Base-by-base conservation (phyloP, 2,113 vertebrate genomes). In the Sclerurus mexicanus region DNA sequence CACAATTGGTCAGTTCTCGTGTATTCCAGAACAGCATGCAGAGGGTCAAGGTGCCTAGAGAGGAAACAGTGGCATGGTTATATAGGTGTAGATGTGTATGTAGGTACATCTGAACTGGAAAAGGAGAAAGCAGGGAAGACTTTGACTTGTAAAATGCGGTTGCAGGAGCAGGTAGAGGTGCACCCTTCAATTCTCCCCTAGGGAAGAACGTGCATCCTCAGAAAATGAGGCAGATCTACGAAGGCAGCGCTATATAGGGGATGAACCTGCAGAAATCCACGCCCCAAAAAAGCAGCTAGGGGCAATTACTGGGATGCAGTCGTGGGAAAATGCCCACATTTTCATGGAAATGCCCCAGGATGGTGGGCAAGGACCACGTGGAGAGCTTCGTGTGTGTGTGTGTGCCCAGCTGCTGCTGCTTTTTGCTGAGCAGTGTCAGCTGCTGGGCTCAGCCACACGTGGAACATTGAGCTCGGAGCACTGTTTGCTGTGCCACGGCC, bases 1-100 rank as follows among this genome's bases (percentile, higher is more conserved):
- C 33, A 23, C 5, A 12, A 19, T 53, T 25, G 8, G 42, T 64
- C 0, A 0, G 3, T 63, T 72, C 33, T 33, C 3, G 0, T 46
- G 1, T 46, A 16, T 81, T 68, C 42, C 35, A 42, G 44, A 73
- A 18, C 24, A 81, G 11, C 14, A 3, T 14, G 37, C n/a, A 52
- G 28, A 27, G 44, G 49, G n/a, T 16, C 1, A 4, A 35, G 62
- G 11, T 68, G 44, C 62, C 35, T 33, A 6, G 71, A 60, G 37
- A 40, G 40, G 58, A 75, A 75, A 49, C 56, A 14, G 62, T 76
- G 79, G 5, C 2, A 9, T 19, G 30, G n/a, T 77, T 63, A 18
- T 66, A 12, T 1, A 20, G 76, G 24, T 3, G 0, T 64, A 60
- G 24, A n/a, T 62, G 33, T 49, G 22, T n/a, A 20, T 30, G 8